Evolutionary conservation across 2,888 invertebrate species (phyloP).

Genomic region (Euclidia mi): DNA sequence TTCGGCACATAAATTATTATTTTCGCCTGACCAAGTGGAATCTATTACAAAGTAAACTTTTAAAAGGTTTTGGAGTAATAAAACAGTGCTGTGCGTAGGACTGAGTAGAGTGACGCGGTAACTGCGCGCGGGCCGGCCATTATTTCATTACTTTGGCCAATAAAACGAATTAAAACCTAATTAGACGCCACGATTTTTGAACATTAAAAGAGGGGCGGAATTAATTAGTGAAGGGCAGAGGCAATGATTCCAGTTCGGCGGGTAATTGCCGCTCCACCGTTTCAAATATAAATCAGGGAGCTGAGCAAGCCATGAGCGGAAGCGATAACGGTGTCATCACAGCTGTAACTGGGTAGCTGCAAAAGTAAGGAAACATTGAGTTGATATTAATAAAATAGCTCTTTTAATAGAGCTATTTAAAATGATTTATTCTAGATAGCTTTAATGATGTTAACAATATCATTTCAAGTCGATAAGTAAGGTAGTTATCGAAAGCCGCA

Average conservation of each 20-base stretch:
- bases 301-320: conserved; percentile 41
- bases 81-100: conserved; percentile 62
- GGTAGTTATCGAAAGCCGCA: too few species aligned
- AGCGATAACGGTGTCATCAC: conserved; percentile 17
- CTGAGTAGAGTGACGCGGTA: conserved; percentile 55
- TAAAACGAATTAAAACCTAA: conserved; percentile 90
- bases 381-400: too few species aligned
- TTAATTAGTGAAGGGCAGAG: conserved; percentile 87
- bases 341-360: too few species aligned
- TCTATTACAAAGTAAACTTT: conserved; percentile 53
- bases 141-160: conserved; percentile 85
- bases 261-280: conserved; percentile 79
- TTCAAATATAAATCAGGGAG: conserved; percentile 76
- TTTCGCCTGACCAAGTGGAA: conserved; percentile 24
- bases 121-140: conserved; percentile 69
- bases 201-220: conserved; percentile 88
- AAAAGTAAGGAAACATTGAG: too few species aligned
- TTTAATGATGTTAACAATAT: too few species aligned
- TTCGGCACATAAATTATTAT: conserved; percentile 38
- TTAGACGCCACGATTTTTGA: conserved; percentile 89
- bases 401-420: too few species aligned
- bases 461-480: too few species aligned
- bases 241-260: conserved; percentile 87
- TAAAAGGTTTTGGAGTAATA: conserved; percentile 58
- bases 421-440: too few species aligned